These are phyloP conservation scores for Strigamia maritima DNA, from an alignment of 2,888 invertebrate species.

Conservation along the genomic window DNA sequence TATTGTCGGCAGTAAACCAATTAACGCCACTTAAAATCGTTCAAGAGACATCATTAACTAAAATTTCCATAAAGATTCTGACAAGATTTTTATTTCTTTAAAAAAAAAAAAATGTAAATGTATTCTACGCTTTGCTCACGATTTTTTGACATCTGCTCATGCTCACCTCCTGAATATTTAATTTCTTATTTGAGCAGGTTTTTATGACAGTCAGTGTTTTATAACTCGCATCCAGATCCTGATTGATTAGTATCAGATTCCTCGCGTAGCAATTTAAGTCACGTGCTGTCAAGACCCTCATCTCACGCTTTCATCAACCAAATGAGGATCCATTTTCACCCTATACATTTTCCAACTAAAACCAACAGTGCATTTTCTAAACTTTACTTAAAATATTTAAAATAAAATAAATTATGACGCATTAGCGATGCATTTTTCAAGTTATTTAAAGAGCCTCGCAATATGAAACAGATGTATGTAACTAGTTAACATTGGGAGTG, in stretches of 20 bases:
- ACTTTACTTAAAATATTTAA: neutral
- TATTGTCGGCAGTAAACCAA: neutral
- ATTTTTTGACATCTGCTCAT: conserved; percentile 2
- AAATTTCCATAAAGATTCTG: neutral
- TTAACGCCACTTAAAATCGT: neutral
- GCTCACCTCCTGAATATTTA: conserved; percentile 5
- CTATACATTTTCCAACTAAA: neutral
- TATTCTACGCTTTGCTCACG: neutral
- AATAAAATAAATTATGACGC: neutral
- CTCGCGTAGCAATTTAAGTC: neutral
- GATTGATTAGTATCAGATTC: conserved; percentile 19
- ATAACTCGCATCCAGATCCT: neutral
- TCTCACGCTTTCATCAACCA: conserved; percentile 19
- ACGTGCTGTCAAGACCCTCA: neutral
- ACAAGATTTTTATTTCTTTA: conserved; percentile 44
- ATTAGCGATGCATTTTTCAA: neutral
- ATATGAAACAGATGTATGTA: conserved; percentile 8
- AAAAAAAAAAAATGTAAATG: conserved; percentile 47
- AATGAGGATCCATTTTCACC: neutral
- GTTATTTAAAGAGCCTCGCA: neutral
- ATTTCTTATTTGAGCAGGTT: conserved; percentile 15
- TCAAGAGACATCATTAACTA: neutral
- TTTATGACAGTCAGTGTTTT: neutral
- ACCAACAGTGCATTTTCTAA: neutral
- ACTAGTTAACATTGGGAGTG: neutral